phyloP scores from a whole-genome alignment of 2,888 invertebrate species.

The Morpho deidamia region DNA sequence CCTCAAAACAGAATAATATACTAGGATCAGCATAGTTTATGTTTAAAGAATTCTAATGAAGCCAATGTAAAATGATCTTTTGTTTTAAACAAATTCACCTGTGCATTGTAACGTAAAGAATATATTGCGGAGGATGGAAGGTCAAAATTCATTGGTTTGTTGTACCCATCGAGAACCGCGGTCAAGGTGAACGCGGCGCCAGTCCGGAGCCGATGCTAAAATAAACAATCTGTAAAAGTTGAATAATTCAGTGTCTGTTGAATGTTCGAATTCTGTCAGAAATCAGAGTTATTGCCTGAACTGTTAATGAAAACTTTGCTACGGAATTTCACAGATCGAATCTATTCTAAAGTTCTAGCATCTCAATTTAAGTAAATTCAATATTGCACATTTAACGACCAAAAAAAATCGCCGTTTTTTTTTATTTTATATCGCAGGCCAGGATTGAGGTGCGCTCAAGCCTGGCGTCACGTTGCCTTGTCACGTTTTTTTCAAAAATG shows the following conservation, averaged over 20 bases:
- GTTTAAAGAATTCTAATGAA: conserved; percentile 1
- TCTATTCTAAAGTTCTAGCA: not conserved
- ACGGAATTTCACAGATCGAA: not conserved
- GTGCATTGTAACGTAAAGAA: conserved; percentile 5
- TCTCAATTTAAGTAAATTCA: too few relatives aligned
- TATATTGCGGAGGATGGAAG: conserved; percentile 36
- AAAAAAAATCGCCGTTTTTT: too few relatives aligned
- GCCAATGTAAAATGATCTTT: conserved; percentile 14
- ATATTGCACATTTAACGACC: too few relatives aligned
- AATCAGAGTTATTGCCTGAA: not conserved
- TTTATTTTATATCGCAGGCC: too few relatives aligned
- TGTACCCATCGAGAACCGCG: conserved; percentile 44
- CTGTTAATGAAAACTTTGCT: not conserved
- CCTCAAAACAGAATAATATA: conserved; percentile 14
- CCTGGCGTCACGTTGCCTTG: too few relatives aligned
- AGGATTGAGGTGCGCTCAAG: too few relatives aligned
- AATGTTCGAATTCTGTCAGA: conserved; percentile 35
- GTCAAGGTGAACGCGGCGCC: conserved; percentile 65
- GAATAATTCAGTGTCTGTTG: conserved; percentile 20
- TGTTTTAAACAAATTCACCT: conserved; percentile 8
- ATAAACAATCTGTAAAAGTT: conserved; percentile 41
- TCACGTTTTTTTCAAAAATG: too few relatives aligned
- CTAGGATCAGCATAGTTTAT: conserved; percentile 4
- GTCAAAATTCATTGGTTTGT: conserved; percentile 48
- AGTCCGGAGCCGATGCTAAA: conserved; percentile 43